A percentile compares a stretch with the other conserved stretches of the same genome.
These are phyloP conservation scores for Excalfactoria chinensis DNA, from an alignment of 2,113 vertebrate genomes.

Conservation along the genomic window DNA sequence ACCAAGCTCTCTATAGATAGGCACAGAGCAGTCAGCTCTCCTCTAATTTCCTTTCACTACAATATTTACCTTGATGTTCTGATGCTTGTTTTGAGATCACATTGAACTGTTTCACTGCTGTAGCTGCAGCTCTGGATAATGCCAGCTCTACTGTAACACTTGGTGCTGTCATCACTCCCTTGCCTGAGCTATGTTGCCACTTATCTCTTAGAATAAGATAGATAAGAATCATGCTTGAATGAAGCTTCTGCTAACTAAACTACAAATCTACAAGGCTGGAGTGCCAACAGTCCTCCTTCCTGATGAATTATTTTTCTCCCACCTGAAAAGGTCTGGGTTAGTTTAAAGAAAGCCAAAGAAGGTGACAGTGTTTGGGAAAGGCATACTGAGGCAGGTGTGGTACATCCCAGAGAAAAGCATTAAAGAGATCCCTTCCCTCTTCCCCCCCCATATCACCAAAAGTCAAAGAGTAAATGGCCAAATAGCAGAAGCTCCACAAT, in stretches of 20 bases:
- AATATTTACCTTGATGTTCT: background rate
- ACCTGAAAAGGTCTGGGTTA: background rate
- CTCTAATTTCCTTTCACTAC: background rate
- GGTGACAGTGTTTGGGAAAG: background rate
- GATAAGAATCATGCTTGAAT: background rate
- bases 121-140: background rate
- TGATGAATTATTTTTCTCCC: background rate
- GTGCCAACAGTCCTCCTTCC: background rate
- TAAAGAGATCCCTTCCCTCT: background rate
- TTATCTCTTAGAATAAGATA: background rate
- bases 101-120: background rate
- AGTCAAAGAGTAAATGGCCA: background rate
- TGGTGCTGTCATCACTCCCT: background rate
- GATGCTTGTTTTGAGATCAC: background rate
- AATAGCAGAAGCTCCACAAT: background rate
- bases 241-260: background rate
- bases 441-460: background rate
- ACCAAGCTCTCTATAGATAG: background rate
- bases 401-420: background rate
- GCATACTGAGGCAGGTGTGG: background rate
- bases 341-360: background rate
- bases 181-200: background rate
- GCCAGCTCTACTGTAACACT: background rate
- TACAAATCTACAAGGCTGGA: background rate
- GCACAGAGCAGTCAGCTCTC: background rate